These are phyloP conservation scores for Diplodus sargus DNA, from an alignment of 2,797 vertebrate species.

Conservation along the genomic window DNA sequence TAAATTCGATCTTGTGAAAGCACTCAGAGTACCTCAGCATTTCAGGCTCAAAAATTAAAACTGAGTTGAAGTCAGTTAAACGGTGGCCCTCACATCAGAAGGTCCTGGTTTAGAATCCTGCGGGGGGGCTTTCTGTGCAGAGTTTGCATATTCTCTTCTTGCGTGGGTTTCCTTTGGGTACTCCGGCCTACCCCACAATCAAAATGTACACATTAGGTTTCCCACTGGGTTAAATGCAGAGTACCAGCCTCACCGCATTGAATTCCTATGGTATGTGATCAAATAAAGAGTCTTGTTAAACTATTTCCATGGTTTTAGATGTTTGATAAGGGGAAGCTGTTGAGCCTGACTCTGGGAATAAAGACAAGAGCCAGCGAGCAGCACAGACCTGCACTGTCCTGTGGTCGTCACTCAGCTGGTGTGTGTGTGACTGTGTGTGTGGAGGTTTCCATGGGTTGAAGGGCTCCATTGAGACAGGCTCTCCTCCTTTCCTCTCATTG, in stretches of 20 bases:
- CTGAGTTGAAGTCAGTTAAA: not conserved
- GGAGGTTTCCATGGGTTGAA: constrained; percentile 80
- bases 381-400: constrained; percentile 79
- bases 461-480: constrained; percentile 82
- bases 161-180: too few relatives aligned
- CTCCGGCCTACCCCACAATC: too few relatives aligned
- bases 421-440: constrained; percentile 28
- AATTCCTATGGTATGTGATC: too few relatives aligned
- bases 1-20: not conserved
- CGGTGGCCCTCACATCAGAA: too few relatives aligned
- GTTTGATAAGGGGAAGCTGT: constrained; percentile 10
- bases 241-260: too few relatives aligned
- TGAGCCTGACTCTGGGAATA: constrained; percentile 50
- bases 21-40: not conserved
- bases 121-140: too few relatives aligned
- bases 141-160: too few relatives aligned
- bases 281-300: not conserved
- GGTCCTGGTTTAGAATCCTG: too few relatives aligned
- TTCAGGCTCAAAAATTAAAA: not conserved
- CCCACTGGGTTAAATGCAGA: too few relatives aligned
- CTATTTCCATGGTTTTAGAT: not conserved
- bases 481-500: constrained; percentile 82
- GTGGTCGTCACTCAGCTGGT: constrained; percentile 61
- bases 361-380: constrained; percentile 49
- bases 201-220: too few relatives aligned